Evolutionary conservation across 2,797 vertebrate species (phyloP), one percentile per base, ranked within the genome.

Genomic region (Sciaenops ocellatus): DNA sequence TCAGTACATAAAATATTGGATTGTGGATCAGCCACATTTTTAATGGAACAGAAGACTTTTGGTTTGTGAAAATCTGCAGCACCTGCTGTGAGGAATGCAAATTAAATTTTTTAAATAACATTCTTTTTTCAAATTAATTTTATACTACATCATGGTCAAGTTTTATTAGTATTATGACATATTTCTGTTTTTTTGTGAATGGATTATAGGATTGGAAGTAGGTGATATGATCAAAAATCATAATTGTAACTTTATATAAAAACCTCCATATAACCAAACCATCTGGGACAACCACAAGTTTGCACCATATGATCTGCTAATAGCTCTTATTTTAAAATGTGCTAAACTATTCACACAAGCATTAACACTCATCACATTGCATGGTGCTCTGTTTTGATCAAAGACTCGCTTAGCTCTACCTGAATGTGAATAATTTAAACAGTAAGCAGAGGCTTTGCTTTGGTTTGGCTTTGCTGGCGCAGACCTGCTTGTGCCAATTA

Each of bases 381-480:
- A 5, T 6, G 13, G 3, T 3, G 4, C 41, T 30, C 5, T 46
- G 38, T 26, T 51, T 15, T 3, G 12, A 26, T 11, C 16, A 10
- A 4, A 57, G 66, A 4, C 22, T 15, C 1, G 0, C 18, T 10
- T 0, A 15, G 8, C 15, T 62, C 17, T 12, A 12, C 22, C 18
- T 66, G 2, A 24, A 61, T 26, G 51, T 78, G 41, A 54, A 24
- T 28, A 3, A 48, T 41, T 47, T 4, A 9, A 42, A 24, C 55
- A 1, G 7, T 24, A 0, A 26, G 11, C n/a, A 13, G 46, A 1
- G 3, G 55, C 42, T n/a, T 10, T 10, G 51, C 71, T 56, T 63
- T 74, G 82, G 73, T 85, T 84, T 66, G 84, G 65, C 47, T 75
- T 42, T 44, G 3, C 76, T 65, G 80, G 59, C 57, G 82, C 55